Percentiles rank a stretch among this genome's conserved stretches.
phyloP scores from a whole-genome alignment of 2,797 vertebrate genomes.

The Cyprinella venusta region DNA sequence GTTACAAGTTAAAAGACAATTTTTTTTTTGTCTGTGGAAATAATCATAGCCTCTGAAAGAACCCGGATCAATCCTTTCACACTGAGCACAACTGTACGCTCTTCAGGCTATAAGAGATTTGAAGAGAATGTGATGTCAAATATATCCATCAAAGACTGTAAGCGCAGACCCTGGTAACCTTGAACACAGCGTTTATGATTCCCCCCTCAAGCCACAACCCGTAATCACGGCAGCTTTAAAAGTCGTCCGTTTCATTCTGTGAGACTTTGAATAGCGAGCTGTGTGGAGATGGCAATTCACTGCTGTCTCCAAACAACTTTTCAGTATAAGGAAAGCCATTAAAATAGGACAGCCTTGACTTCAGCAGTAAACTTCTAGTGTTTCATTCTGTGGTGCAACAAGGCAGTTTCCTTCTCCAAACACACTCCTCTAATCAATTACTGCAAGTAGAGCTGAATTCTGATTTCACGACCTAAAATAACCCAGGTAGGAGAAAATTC shows the following conservation, averaged over 20 bases:
- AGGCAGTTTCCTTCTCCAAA: not conserved
- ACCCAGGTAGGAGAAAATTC: slow-evolving; percentile 28
- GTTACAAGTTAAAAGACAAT: not conserved
- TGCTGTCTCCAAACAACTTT: slow-evolving; percentile 3
- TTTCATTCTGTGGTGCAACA: slow-evolving; percentile 8
- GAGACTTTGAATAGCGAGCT: slow-evolving; percentile 19
- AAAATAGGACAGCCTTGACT: slow-evolving; percentile 11
- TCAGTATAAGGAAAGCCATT: slow-evolving; percentile 14
- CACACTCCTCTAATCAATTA: not conserved
- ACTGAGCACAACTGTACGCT: not conserved
- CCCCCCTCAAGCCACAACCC: slow-evolving; percentile 1
- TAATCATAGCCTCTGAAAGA: not conserved
- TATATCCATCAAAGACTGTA: slow-evolving; percentile 3
- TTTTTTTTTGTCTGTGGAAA: too few relatives aligned
- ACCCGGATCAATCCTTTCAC: not conserved
- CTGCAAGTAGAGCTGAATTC: not conserved
- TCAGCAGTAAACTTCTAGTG: not conserved
- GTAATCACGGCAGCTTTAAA: slow-evolving; percentile 1
- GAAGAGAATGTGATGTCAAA: not conserved
- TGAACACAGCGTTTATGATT: slow-evolving; percentile 2
- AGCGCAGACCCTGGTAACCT: not conserved
- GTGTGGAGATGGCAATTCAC: slow-evolving; percentile 1
- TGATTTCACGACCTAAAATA: slow-evolving; percentile 5
- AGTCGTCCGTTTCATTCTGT: not conserved
- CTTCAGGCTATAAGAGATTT: not conserved